phyloP scores from a whole-genome alignment of 2,888 invertebrate genomes.

The Andrena marginata region DNA sequence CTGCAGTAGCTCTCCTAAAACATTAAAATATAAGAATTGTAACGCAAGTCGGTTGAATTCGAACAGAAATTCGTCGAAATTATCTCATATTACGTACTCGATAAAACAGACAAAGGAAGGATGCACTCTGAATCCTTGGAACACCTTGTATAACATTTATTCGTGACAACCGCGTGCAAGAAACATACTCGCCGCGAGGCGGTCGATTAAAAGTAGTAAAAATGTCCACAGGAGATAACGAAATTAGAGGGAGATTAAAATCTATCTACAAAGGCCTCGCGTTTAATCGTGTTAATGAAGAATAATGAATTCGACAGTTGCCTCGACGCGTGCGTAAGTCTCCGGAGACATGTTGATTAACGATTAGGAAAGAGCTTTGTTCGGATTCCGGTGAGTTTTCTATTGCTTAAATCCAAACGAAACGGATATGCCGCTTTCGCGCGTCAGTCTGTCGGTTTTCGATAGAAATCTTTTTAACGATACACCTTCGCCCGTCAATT shows the following conservation, averaged over 20 bases:
- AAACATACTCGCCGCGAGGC: slow-evolving; percentile 31
- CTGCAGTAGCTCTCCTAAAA: background rate
- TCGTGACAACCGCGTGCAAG: slow-evolving; percentile 26
- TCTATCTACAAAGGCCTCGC: slow-evolving; percentile 80
- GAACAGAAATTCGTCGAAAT: background rate
- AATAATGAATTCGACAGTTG: slow-evolving; percentile 48
- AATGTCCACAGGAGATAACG: slow-evolving; percentile 15
- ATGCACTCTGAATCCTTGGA: slow-evolving; percentile 18
- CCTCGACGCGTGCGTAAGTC: slow-evolving; percentile 32
- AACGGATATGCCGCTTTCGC: slow-evolving; percentile 33
- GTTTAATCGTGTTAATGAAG: slow-evolving; percentile 67
- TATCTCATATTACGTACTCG: slow-evolving; percentile 2
- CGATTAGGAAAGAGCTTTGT: slow-evolving; percentile 24
- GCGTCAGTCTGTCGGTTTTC: slow-evolving; percentile 55
- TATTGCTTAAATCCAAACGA: slow-evolving; percentile 49
- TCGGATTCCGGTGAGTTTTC: slow-evolving; percentile 16
- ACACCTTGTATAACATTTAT: slow-evolving; percentile 48
- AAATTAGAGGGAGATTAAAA: slow-evolving; percentile 70
- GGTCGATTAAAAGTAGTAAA: slow-evolving; percentile 25
- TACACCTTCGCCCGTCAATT: slow-evolving; percentile 23
- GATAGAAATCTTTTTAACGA: slow-evolving; percentile 27
- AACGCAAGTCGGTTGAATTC: background rate
- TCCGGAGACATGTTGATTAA: slow-evolving; percentile 45
- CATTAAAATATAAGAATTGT: background rate
- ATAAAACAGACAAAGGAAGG: background rate